These are phyloP conservation scores for Atrina japonica DNA, from an alignment of 2,888 invertebrate species.

Conservation along the genomic window DNA sequence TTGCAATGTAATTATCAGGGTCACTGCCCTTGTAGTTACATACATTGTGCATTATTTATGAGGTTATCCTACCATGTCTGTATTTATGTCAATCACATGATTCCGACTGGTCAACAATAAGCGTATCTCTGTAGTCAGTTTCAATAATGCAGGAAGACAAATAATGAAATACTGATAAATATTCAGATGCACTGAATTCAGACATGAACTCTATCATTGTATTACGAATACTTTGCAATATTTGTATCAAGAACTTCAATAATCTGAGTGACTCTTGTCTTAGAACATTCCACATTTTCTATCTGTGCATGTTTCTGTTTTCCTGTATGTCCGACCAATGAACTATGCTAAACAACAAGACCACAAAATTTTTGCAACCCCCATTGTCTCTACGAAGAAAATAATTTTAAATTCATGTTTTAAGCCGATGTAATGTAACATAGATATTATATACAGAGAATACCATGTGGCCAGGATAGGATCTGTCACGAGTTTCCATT, in stretches of 20 bases:
- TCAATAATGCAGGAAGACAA: conserved; percentile 7
- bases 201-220: neutral
- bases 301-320: conserved; percentile 18
- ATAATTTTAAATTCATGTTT: neutral
- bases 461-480: no score
- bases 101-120: conserved; percentile 16
- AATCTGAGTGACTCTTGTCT: conserved; percentile 18
- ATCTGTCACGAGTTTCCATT: no score
- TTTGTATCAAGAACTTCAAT: conserved; percentile 3
- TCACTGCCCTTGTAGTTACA: conserved; percentile 16
- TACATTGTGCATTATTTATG: conserved; percentile 10
- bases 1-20: conserved; percentile 18
- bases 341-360: conserved; percentile 7
- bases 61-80: conserved; percentile 20
- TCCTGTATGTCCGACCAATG: conserved; percentile 15
- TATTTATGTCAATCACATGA: conserved; percentile 18
- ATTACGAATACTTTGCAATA: neutral
- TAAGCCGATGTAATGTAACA: neutral
- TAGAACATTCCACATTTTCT: conserved; percentile 17
- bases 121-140: conserved; percentile 7
- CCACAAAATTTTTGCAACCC: conserved; percentile 20
- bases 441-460: neutral
- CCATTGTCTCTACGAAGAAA: conserved; percentile 11
- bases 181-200: neutral
- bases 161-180: conserved; percentile 9